Evolutionary conservation across 1,140 invertebrate genomes (phyloP), one percentile per base, ranked within the genome.

Genomic region (Platyscapa corneri): DNA sequence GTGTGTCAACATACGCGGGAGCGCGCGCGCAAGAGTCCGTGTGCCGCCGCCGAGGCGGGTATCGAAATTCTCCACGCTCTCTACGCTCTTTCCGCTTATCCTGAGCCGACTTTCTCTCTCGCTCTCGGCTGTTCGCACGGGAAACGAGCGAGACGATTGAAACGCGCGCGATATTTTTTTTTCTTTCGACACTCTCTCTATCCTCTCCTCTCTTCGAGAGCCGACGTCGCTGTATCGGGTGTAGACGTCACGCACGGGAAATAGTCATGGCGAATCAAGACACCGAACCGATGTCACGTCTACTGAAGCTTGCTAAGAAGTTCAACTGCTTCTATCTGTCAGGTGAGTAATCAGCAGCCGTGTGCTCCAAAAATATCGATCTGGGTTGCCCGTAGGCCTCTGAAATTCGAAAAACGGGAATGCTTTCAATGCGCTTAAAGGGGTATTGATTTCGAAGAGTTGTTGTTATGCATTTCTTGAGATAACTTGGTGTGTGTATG

Each of bases 291-390:
- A 94, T 95, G 94, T 95, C 95, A 91, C 94, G 94, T 89, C 93
- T 97, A 90, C 93, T 97, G 88, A 96, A 96, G 93, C 94, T 97
- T 89, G 96, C 96, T 72, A 95, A 96, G 91, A 97, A 96, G 93
- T 97, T 97, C 91, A 97, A 97, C 93, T 96, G 96, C 94, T 97
- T 97, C 93, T 97, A 97, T 93, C 93, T 97, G 93, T 95, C 95
- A 94, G 96, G 97, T 97, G 94, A 94, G 93, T 39, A 8, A 37
- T 42, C 34, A 18, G 37, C 49, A 7, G 18, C 34, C n/a, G 5
- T 74, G 5, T 0, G 12, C 30, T 14, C 92, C 27, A 7, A 30
- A 32, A 46, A n/a, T 80, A 80, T 67, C 39, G 60, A 67, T 72
- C 70, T 49, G 10, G 39, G 14, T 10, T 32, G 8, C 56, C 0